These are phyloP conservation scores for Phylloscopus trochilus DNA, from an alignment of 2,113 vertebrate genomes.

Conservation along the genomic window DNA sequence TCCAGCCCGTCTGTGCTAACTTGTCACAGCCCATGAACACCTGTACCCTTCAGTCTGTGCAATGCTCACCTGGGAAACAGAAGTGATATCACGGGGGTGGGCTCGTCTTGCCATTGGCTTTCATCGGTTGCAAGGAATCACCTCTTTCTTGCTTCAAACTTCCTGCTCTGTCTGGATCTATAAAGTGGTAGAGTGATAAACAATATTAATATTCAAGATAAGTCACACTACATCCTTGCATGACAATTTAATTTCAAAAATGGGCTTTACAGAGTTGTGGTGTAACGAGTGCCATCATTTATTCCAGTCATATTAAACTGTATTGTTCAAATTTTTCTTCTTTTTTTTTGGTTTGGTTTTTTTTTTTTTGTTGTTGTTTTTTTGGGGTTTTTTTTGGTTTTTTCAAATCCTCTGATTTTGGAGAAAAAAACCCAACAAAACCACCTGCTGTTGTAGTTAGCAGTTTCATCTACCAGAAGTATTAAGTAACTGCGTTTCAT, in stretches of 20 bases:
- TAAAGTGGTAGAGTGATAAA: not conserved
- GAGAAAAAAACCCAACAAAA: not conserved
- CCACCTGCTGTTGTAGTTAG: not conserved
- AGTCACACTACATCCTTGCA: not conserved
- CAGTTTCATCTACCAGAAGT: not conserved
- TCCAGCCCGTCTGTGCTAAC: not conserved
- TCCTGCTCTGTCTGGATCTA: not conserved
- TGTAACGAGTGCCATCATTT: not conserved
- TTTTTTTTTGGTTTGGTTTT: too few species aligned
- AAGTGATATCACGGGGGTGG: fast-evolving
- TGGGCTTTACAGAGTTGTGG: not conserved
- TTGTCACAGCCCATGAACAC: not conserved
- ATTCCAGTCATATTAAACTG: not conserved
- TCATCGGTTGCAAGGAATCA: not conserved
- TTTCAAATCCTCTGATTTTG: not conserved
- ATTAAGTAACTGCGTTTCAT: not conserved
- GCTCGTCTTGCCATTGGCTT: not conserved
- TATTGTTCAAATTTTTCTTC: not conserved
- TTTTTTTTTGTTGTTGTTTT: too few species aligned
- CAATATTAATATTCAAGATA: not conserved
- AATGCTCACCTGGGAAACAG: not conserved
- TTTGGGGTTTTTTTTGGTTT: too few species aligned
- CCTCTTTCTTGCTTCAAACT: not conserved
- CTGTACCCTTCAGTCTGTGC: not conserved
- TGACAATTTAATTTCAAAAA: not conserved